phyloP scores from a whole-genome alignment of 2,888 invertebrate genomes.

The Oscheius myriophilus region DNA sequence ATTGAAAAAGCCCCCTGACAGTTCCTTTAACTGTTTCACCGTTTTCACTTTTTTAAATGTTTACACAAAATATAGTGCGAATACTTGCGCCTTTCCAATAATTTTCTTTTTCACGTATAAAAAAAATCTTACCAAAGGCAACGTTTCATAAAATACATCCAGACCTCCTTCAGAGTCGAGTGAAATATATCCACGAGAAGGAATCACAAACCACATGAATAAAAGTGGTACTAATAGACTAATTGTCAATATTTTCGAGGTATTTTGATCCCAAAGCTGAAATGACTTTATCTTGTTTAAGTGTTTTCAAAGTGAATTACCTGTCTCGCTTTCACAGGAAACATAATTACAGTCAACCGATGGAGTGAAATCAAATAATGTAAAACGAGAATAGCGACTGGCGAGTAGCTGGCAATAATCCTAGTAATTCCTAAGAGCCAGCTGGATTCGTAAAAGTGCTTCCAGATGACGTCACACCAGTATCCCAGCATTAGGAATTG shows the following conservation, averaged over 20 bases:
- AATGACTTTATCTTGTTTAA: too few species aligned
- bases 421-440: constrained; percentile 37
- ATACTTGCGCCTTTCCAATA: too few species aligned
- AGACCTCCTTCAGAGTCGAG: constrained; percentile 5
- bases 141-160: not conserved
- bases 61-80: too few species aligned
- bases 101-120: not conserved
- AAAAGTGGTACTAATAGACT: constrained; percentile 32
- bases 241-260: constrained; percentile 20
- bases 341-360: constrained; percentile 31
- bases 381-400: constrained; percentile 40
- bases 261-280: constrained; percentile 38
- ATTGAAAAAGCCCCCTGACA: too few species aligned
- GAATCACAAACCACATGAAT: constrained; percentile 48
- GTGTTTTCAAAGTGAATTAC: not conserved
- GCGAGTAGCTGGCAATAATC: constrained; percentile 42
- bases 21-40: too few species aligned
- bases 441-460: constrained; percentile 32
- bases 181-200: constrained; percentile 12
- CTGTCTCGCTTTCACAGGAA: constrained; percentile 32
- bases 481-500: constrained; percentile 31
- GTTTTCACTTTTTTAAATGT: too few species aligned
- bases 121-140: too few species aligned
- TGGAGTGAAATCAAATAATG: constrained; percentile 39
- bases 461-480: constrained; percentile 35